A percentile compares a stretch with the other conserved stretches of the same genome.
phyloP scores from a whole-genome alignment of 1,140 invertebrate species.

The Drosophila nebulosa region DNA sequence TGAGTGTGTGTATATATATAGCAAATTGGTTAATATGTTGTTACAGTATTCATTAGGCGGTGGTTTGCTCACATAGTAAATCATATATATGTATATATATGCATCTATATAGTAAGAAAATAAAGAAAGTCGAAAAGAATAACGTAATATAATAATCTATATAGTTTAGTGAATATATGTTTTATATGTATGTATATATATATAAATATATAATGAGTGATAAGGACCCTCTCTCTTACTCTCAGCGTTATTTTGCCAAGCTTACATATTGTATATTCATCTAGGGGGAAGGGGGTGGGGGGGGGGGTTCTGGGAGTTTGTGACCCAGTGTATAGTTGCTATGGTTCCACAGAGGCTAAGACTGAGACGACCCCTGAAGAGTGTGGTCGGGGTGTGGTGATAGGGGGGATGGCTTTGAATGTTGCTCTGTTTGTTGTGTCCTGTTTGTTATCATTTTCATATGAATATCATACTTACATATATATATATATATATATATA shows the following conservation, averaged over 20 bases:
- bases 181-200: no score
- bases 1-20: background rate
- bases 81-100: background rate
- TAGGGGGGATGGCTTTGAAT: background rate
- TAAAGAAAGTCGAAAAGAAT: background rate
- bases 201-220: background rate
- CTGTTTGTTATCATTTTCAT: background rate
- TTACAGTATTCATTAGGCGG: conserved; percentile 18
- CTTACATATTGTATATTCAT: background rate
- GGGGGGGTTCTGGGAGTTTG: no score
- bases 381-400: no score
- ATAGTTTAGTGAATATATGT: background rate
- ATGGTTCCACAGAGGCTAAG: background rate
- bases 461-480: background rate
- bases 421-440: background rate
- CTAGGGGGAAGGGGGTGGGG: background rate
- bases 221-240: background rate
- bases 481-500: background rate
- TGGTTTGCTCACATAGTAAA: conserved; percentile 16
- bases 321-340: no score
- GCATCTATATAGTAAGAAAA: background rate
- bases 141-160: background rate
- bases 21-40: background rate
- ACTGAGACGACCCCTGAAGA: no score
- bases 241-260: background rate